Percentiles rank a stretch among this genome's conserved stretches.
Conservation (phyloP, 1,140 invertebrate genomes). For the Cyphomyrmex costatus region DNA sequence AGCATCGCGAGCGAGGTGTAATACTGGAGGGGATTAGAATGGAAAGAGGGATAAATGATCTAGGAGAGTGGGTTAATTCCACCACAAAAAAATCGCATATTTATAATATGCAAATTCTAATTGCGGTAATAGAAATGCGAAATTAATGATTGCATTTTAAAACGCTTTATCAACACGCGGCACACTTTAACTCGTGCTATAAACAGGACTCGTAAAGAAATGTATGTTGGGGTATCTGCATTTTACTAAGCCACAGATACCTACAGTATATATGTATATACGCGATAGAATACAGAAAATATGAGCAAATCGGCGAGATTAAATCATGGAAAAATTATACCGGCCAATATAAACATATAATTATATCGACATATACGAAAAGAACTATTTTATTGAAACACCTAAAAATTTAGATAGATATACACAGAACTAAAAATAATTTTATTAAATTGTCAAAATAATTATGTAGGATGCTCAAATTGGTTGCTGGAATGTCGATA, state of each 20-base stretch:
- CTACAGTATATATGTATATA: slow-evolving; percentile 11
- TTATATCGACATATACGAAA: background rate
- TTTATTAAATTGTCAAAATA: too few species aligned
- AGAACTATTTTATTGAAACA: too few species aligned
- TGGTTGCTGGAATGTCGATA: too few species aligned
- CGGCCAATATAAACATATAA: background rate
- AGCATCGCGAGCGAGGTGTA: background rate
- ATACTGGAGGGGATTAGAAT: background rate
- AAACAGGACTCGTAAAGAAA: slow-evolving; percentile 38
- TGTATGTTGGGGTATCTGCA: background rate
- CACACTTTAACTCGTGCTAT: slow-evolving; percentile 71
- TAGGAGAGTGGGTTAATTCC: slow-evolving; percentile 26
- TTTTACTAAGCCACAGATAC: slow-evolving; percentile 38
- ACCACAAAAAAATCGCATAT: slow-evolving; percentile 70
- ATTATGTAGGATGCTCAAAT: too few species aligned
- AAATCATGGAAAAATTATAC: background rate
- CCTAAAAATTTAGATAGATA: too few species aligned
- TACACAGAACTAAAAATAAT: too few species aligned
- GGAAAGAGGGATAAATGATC: slow-evolving; percentile 25
- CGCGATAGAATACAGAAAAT: slow-evolving; percentile 26
- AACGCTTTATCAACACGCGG: slow-evolving; percentile 75
- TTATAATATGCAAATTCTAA: slow-evolving; percentile 81
- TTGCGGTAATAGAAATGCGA: slow-evolving; percentile 77
- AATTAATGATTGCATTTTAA: slow-evolving; percentile 79
- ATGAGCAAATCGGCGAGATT: background rate